Conservation (phyloP, 1,140 invertebrate species). For the Mactra quadrangularis region DNA sequence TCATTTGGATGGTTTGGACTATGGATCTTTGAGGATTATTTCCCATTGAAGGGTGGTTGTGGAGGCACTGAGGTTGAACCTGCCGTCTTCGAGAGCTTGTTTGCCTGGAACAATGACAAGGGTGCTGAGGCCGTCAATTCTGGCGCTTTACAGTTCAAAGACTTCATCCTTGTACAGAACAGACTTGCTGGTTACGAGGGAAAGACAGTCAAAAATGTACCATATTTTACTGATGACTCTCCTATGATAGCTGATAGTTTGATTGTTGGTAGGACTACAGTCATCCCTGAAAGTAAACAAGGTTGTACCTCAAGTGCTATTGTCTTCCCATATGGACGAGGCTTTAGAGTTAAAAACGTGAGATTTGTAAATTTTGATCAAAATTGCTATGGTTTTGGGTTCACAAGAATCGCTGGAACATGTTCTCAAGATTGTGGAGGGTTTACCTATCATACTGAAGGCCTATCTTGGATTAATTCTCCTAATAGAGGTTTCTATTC, state of each 20-base stretch:
- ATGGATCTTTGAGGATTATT: slow-evolving; percentile 78
- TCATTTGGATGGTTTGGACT: slow-evolving; percentile 80
- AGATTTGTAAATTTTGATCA: slow-evolving; percentile 73
- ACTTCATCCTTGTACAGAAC: slow-evolving; percentile 79
- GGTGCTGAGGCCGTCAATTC: slow-evolving; percentile 79
- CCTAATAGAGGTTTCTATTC: slow-evolving; percentile 63
- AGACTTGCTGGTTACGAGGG: slow-evolving; percentile 74
- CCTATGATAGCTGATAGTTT: slow-evolving; percentile 65
- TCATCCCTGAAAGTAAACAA: slow-evolving; percentile 9
- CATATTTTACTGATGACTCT: slow-evolving; percentile 27
- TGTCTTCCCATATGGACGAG: slow-evolving; percentile 69
- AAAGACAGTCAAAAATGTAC: slow-evolving; percentile 65
- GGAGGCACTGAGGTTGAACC: slow-evolving; percentile 38
- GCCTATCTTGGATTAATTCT: slow-evolving; percentile 66
- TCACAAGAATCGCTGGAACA: slow-evolving; percentile 63
- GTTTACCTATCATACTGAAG: slow-evolving; percentile 60
- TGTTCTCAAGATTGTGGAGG: slow-evolving; percentile 68
- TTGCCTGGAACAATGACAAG: slow-evolving; percentile 81
- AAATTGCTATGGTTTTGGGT: slow-evolving; percentile 57
- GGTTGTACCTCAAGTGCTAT: slow-evolving; percentile 65
- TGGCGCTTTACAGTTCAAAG: slow-evolving; percentile 76
- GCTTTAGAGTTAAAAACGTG: slow-evolving; percentile 65
- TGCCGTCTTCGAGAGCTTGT: slow-evolving; percentile 70
- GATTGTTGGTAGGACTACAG: slow-evolving; percentile 69
- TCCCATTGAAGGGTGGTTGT: slow-evolving; percentile 69